Conservation (phyloP, 2,113 vertebrate species). For the Anhinga anhinga region DNA sequence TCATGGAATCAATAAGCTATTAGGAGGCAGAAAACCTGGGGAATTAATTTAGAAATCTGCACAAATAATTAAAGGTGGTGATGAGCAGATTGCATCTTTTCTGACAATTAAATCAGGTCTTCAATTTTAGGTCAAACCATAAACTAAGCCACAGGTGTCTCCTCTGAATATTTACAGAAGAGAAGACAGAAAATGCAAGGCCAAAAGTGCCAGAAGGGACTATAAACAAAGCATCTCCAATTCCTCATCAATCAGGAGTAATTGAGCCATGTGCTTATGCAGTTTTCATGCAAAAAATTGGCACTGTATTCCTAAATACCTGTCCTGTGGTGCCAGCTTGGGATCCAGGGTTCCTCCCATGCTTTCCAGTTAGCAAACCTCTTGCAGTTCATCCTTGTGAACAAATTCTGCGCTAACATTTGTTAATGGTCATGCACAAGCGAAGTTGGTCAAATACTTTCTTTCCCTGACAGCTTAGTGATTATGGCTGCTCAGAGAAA, state of each 20-base stretch:
- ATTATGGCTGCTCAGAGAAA: background rate
- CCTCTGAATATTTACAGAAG: background rate
- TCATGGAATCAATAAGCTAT: background rate
- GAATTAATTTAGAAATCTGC: background rate
- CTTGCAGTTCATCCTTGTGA: background rate
- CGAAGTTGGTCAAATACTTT: background rate
- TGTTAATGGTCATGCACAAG: background rate
- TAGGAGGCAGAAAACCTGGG: background rate
- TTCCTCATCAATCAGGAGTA: background rate
- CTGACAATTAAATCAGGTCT: background rate
- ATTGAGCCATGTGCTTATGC: rapidly evolving
- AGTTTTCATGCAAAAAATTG: background rate
- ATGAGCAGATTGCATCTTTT: background rate
- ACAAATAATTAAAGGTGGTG: background rate
- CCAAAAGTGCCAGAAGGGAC: background rate
- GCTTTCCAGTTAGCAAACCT: background rate
- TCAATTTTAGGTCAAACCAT: background rate
- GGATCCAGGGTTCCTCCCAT: background rate
- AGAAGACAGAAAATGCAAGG: background rate
- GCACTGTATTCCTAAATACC: background rate
- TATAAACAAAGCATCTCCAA: background rate
- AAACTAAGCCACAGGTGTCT: background rate
- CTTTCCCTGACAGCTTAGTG: background rate
- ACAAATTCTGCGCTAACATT: background rate
- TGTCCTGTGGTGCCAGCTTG: background rate